Evolutionary conservation across 2,888 invertebrate genomes (phyloP), one percentile per base, ranked within the genome.

Genomic region (Onchidella celtica): DNA sequence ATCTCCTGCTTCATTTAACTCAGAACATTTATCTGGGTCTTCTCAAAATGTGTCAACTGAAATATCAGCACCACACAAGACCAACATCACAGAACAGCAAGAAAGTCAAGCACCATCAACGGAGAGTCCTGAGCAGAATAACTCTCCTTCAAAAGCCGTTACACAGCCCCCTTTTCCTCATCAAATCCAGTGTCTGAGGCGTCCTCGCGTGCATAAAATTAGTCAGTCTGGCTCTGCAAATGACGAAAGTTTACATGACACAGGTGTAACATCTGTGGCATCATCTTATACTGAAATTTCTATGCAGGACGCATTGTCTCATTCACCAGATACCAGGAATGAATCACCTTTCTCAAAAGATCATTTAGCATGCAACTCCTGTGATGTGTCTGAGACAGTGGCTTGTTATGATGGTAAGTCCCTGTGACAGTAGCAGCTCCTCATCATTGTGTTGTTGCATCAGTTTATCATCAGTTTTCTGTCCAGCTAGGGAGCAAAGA

Each of bases 261-360:
- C 11, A 55, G 65, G 32, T n/a, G 76, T 36, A 14, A 76, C 79
- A 3, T 75, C 75, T 27, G 36, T 47, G 0, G 79, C 83, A 9
- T 83, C 83, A 34, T 63, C 40, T 29, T 81, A 69, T 47, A 81
- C 81, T 0, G 81, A 81, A 32, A 59, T 81, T 17, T 81, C 81
- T 2, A n/a, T 75, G 14, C 68, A 40, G 40, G 81, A 81, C 27
- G 21, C 75, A 0, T 81, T 68, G n/a, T 61, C 80, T 11, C 69
- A 75, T 38, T 32, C 66, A 4, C 14, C 36, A 0, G 55, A 65
- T 9, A 0, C 21, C 0, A 40, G 14, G 17, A 11, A 11, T 38
- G 27, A 29, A 3, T 70, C 70, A 4, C 38, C 68, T 11, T n/a
- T 9, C 9, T 57, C 11, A 1, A 76, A 76, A 76, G 65, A 76